Evolutionary conservation across 2,113 vertebrate species (phyloP), one percentile per base, ranked within the genome.

Genomic region (Pavo muticus): DNA sequence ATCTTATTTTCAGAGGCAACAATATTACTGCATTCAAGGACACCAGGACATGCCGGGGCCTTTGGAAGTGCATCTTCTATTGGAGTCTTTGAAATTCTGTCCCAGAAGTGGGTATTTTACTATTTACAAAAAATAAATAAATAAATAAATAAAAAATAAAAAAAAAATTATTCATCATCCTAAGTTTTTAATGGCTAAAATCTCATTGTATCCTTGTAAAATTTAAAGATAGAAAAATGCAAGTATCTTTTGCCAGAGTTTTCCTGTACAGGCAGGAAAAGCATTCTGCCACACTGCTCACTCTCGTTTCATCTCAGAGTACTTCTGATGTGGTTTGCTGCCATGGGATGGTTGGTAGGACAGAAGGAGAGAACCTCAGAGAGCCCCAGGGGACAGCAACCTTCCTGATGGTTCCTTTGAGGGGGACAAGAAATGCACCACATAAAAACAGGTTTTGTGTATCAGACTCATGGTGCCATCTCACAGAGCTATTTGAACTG

Each of bases 1-100:
- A 45, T 37, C 40, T 76, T 88, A 21, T 70, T 95, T 93, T 87
- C 47, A 57, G 82, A 87, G 71, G 67, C 63, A 37, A 73, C 63
- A 37, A 69, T 87, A 87, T 25, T 48, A 65, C 64, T 74, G 27
- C 24, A 35, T 63, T 88, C 75, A 88, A 90, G 64, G 68, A 74
- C 82, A 88, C 8, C 10, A 67, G 56, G 9, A 71, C 30, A 30
- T 84, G 44, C 6, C 47, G 14, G 25, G 84, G 67, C 19, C 11
- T 75, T 82, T 93, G 67, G 72, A 40, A 92, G 9, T 10, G 78
- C 40, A 8, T 13, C 13, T 90, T 87, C 72, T 65, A 59, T 20
- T 30, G 44, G 70, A 90, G 39, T 5, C 35, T 19, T 67, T 77
- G n/a, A 74, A 60, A 60, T 85, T 65, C 57, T 65, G 44, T 23